Evolutionary conservation across 2,797 vertebrate genomes (phyloP).

Genomic region (Lithobates sylvaticus): DNA sequence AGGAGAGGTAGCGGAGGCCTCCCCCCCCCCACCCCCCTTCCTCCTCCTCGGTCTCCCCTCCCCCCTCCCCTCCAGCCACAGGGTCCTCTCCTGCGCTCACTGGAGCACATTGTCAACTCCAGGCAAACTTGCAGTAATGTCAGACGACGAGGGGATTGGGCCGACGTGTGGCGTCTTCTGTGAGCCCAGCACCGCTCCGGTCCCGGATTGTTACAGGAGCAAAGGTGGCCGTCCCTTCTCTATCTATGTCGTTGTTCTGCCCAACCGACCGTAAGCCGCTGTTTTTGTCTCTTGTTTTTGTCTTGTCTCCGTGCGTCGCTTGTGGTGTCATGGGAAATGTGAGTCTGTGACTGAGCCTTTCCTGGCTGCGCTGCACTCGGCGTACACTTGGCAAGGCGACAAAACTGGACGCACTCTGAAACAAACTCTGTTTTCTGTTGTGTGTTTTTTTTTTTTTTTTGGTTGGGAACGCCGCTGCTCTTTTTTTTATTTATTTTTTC

Average conservation of each 20-base stretch:
- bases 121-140: slow-evolving; percentile 13
- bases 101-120: neutral
- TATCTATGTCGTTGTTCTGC: slow-evolving; percentile 26
- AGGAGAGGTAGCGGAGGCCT: slow-evolving; percentile 7
- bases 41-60: neutral
- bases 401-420: neutral
- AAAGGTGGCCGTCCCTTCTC: slow-evolving; percentile 25
- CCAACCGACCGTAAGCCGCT: neutral
- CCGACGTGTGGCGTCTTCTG: rapidly evolving
- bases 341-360: neutral
- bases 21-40: neutral
- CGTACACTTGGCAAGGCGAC: neutral
- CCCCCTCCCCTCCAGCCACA: neutral
- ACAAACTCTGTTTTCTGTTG: slow-evolving; percentile 9
- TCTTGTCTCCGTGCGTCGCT: neutral
- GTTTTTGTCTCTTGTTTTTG: neutral
- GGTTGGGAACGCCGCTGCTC: neutral
- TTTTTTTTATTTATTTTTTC: neutral
- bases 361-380: neutral
- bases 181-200: rapidly evolving
- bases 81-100: neutral
- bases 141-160: neutral
- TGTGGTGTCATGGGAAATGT: slow-evolving; percentile 2
- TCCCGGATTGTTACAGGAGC: neutral
- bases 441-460: no score